Percentiles rank a stretch among this genome's conserved stretches.
phyloP scores from a whole-genome alignment of 2,888 invertebrate genomes.

The Chymomyza fuscimana region DNA sequence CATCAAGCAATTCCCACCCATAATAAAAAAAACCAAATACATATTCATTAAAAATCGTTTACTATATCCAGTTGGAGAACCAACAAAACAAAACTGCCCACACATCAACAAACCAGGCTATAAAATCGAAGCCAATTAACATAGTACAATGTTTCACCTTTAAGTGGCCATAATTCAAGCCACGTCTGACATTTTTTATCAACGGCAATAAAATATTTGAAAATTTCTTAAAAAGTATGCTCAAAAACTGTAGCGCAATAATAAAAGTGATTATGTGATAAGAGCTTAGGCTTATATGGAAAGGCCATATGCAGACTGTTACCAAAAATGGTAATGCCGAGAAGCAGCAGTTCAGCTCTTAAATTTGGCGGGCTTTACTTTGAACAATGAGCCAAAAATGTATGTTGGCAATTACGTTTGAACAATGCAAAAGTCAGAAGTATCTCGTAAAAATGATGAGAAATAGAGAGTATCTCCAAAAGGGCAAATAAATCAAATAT shows the following conservation, averaged over 20 bases:
- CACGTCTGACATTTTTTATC: background rate
- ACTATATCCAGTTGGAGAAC: background rate
- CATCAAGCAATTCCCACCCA: background rate
- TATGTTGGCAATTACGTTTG: conserved; percentile 55
- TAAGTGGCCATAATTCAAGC: conserved; percentile 4
- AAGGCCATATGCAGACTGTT: background rate
- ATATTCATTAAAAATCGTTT: background rate
- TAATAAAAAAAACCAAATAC: background rate
- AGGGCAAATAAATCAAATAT: conserved; percentile 9
- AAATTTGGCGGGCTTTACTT: background rate
- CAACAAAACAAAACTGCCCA: background rate
- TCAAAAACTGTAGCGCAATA: conserved; percentile 21
- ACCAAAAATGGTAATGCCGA: background rate
- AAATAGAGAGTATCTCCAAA: conserved; percentile 5
- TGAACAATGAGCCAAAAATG: conserved; percentile 40
- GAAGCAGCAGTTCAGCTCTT: background rate
- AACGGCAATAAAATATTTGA: conserved; percentile 1
- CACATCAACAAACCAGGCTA: background rate
- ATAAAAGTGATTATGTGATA: conserved; percentile 65
- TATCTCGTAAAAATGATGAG: conserved; percentile 21
- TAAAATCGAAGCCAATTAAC: background rate
- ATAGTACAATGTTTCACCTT: background rate
- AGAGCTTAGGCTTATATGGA: conserved; percentile 29
- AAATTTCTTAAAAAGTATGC: conserved; percentile 8
- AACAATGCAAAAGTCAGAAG: conserved; percentile 40